These are phyloP conservation scores for Siniperca obscura DNA, from an alignment of 2,797 vertebrate species.

Conservation along the genomic window DNA sequence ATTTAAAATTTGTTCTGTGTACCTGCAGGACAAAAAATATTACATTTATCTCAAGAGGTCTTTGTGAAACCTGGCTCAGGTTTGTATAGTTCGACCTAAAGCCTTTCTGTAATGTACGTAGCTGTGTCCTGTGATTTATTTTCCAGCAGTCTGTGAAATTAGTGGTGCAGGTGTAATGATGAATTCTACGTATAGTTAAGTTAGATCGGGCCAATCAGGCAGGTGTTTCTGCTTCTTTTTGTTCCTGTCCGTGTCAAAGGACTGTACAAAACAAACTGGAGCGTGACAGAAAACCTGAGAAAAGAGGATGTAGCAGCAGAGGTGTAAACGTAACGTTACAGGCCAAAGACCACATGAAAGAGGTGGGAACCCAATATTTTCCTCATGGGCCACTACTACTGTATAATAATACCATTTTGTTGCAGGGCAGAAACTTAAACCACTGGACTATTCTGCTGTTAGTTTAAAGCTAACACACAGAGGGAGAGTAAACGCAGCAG, in stretches of 20 bases:
- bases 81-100: not conserved
- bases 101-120: not conserved
- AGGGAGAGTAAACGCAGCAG: not conserved
- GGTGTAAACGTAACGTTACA: not conserved
- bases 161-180: not conserved
- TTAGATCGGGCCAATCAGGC: conserved; percentile 20
- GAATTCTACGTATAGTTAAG: not conserved
- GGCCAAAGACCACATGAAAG: not conserved
- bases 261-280: conserved; percentile 4
- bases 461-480: not conserved
- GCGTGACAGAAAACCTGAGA: not conserved
- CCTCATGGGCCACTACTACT: not conserved
- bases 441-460: not conserved
- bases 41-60: not conserved
- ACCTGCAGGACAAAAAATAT: not conserved
- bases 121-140: conserved; percentile 5
- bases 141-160: conserved; percentile 8
- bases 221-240: conserved; percentile 16
- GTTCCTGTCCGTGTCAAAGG: not conserved
- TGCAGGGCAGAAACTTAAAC: not conserved
- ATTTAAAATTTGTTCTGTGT: not conserved
- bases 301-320: not conserved
- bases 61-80: conserved; percentile 2
- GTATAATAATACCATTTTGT: conserved; percentile 4
- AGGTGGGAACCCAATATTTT: not conserved